A percentile compares a stretch with the other conserved stretches of the same genome.
phyloP scores from a whole-genome alignment of 2,797 vertebrate genomes.

The Simalia tracyae region DNA sequence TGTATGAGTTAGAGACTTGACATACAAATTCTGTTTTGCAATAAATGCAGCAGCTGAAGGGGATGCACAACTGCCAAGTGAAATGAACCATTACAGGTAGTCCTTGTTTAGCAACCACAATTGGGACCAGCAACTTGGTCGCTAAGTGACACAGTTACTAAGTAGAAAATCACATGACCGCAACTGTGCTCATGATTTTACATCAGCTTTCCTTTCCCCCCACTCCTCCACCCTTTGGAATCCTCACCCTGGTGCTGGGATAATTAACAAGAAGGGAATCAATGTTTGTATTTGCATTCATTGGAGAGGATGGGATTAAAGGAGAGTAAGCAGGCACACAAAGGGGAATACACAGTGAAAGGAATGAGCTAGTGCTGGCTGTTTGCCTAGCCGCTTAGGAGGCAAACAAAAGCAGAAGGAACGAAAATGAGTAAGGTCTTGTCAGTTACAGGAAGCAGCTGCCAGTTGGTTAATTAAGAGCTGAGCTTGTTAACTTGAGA shows the following conservation, averaged over 20 bases:
- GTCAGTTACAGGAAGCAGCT: background rate
- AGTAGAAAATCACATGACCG: background rate
- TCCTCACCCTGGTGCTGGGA: background rate
- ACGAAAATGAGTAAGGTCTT: background rate
- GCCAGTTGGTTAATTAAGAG: background rate
- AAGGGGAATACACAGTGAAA: background rate
- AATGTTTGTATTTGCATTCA: background rate
- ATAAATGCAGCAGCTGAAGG: background rate
- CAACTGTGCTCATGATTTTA: background rate
- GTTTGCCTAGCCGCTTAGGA: background rate
- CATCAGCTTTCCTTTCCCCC: background rate
- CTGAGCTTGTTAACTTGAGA: background rate
- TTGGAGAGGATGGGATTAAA: background rate
- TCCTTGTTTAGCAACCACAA: background rate
- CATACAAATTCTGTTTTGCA: background rate
- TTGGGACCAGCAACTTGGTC: background rate
- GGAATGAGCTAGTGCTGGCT: background rate
- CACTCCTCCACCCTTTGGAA: background rate
- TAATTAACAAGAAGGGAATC: background rate
- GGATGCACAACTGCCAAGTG: background rate
- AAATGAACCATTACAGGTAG: background rate
- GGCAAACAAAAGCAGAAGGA: background rate
- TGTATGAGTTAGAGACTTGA: background rate
- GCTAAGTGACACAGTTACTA: background rate
- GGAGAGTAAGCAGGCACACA: background rate